Evolutionary conservation across 2,888 invertebrate genomes (phyloP), one percentile per base, ranked within the genome.

Genomic region (Dolichopus griseipennis): DNA sequence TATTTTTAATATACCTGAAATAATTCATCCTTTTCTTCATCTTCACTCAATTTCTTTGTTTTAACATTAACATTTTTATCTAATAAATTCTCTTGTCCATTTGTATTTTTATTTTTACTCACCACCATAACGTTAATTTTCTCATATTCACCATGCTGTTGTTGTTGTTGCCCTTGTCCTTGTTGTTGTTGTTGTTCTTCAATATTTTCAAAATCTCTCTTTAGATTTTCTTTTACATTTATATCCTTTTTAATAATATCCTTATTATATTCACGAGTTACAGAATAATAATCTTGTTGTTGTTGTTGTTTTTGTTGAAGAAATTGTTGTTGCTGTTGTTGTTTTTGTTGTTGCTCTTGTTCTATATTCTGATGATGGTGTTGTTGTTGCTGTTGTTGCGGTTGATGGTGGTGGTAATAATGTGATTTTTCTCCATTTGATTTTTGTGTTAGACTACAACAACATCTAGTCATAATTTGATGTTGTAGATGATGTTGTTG

Each of bases 1-100:
- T 22, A 41, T 22, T 21, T n/a, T 27, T 10, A 1, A 6, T 18
- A 34, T 65, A 74, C 74, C 72, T 73, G 72, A 70, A 73, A 74
- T 73, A 74, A 73, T 70, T 72, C 71, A 69, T 74, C 73, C 69
- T 71, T 73, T 65, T 72, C 71, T 15, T 69, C 69, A 27, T 65
- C 64, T 18, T 43, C 52, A 66, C 21, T 67, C 34, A 43, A n/a
- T 33, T 66, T 69, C 66, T 70, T 71, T 68, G 66, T 65, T 21
- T 21, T 37, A 12, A 68, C 64, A 65, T 22, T 67, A 34, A 52
- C 67, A 34, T 65, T 41, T 66, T 33, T 61, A 41, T 67, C 67
- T 27, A 27, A n/a, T 41, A 34, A 43, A 65, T 65, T 65, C 15
- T 64, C 67, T 27, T 21, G 64, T n/a, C 68, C 66, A 68, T 22